phyloP scores from a whole-genome alignment of 2,888 invertebrate species.

The Caenorhabditis sp. region DNA sequence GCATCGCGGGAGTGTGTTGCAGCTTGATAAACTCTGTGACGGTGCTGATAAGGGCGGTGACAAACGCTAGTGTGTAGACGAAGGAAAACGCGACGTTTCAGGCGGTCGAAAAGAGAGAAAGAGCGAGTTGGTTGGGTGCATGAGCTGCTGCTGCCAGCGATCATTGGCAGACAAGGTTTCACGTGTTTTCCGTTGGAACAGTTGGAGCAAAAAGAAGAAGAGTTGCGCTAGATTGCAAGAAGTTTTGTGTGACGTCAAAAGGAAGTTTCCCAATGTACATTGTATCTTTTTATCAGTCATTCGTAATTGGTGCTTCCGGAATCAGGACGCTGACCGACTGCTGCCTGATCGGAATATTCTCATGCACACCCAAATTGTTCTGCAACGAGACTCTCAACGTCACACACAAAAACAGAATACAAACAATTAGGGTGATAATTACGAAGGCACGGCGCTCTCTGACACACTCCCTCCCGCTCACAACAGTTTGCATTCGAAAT shows the following conservation, averaged over 20 bases:
- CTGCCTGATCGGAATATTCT: slow-evolving; percentile 4
- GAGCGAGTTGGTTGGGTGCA: slow-evolving; percentile 40
- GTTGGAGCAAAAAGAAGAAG: not conserved
- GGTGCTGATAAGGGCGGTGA: slow-evolving; percentile 51
- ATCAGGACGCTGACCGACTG: not conserved
- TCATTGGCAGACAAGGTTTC: not conserved
- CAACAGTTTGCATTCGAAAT: slow-evolving; percentile 6
- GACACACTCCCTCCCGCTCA: not conserved
- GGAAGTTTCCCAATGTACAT: not conserved
- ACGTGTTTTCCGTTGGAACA: slow-evolving; percentile 4
- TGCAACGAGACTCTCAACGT: slow-evolving; percentile 39
- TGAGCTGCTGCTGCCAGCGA: slow-evolving; percentile 2
- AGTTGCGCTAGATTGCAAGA: not conserved
- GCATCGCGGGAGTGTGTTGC: slow-evolving; percentile 39
- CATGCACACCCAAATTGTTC: slow-evolving; percentile 7
- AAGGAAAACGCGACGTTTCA: slow-evolving; percentile 36
- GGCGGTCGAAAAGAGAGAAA: slow-evolving; percentile 41
- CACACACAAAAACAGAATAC: slow-evolving; percentile 53
- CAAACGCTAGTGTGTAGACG: slow-evolving; percentile 47
- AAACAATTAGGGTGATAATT: slow-evolving; percentile 52
- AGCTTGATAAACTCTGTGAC: slow-evolving; percentile 51
- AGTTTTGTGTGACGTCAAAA: not conserved
- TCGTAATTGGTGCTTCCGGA: too few relatives aligned
- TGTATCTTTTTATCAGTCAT: too few relatives aligned
- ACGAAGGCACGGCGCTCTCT: slow-evolving; percentile 25